A percentile compares a stretch with the other conserved stretches of the same genome.
phyloP scores from a whole-genome alignment of 2,113 vertebrate species.

The Dromiciops gliroides region DNA sequence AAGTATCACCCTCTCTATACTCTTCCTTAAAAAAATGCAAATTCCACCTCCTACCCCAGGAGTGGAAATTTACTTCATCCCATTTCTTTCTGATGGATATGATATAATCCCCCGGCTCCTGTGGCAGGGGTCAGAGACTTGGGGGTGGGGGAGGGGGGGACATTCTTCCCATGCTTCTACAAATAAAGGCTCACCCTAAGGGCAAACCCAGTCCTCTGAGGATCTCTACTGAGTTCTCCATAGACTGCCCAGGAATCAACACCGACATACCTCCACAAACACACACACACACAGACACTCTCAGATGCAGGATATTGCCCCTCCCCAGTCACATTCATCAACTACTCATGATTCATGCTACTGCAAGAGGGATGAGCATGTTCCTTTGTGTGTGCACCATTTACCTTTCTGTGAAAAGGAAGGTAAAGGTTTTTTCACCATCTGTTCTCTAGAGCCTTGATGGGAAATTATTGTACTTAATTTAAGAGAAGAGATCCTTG shows the following conservation, averaged over 20 bases:
- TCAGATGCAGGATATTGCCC: background rate
- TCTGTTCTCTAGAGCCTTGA: background rate
- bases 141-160: too few relatives aligned
- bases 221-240: too few relatives aligned
- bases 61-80: background rate
- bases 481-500: background rate
- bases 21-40: background rate
- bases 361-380: background rate
- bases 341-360: background rate
- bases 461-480: background rate
- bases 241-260: background rate
- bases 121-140: background rate
- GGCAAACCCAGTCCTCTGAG: too few relatives aligned
- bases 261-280: background rate
- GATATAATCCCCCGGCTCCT: too few relatives aligned
- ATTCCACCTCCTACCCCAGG: background rate
- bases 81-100: too few relatives aligned
- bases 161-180: too few relatives aligned
- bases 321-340: background rate
- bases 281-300: background rate
- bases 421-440: background rate
- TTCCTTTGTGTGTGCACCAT: background rate
- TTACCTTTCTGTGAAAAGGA: background rate
- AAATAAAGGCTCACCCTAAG: too few relatives aligned
- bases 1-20: accelerated